A percentile compares a stretch with the other conserved stretches of the same genome.
These are phyloP conservation scores for Sinocyclocheilus rhinocerous DNA, from an alignment of 2,113 vertebrate genomes.

Conservation along the genomic window DNA sequence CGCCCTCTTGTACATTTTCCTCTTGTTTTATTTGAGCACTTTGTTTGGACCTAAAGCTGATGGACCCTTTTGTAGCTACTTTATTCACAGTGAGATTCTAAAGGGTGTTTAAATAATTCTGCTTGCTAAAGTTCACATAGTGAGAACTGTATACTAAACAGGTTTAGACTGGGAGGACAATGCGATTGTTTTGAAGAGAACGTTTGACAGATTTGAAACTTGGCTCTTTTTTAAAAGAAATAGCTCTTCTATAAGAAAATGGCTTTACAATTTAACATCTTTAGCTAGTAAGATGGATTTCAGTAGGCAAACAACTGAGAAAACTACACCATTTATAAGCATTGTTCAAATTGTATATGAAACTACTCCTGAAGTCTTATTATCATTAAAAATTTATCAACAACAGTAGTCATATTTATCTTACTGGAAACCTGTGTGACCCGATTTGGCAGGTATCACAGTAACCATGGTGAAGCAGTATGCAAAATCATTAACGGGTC, in stretches of 20 bases:
- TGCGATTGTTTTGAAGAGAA: not conserved
- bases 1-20: not conserved
- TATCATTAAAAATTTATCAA: not conserved
- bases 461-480: constrained; percentile 45
- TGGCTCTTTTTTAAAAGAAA: not conserved
- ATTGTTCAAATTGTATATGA: not conserved
- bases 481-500: constrained; percentile 49
- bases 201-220: not conserved
- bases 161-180: not conserved
- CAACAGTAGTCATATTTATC: not conserved
- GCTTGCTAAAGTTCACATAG: not conserved
- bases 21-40: not conserved
- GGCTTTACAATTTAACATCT: not conserved
- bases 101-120: not conserved
- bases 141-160: not conserved
- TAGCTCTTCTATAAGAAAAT: not conserved
- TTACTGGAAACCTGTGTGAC: not conserved
- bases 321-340: not conserved
- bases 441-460: constrained; percentile 4
- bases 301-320: not conserved
- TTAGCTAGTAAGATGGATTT: not conserved
- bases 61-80: not conserved
- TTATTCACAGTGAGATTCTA: not conserved
- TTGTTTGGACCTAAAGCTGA: not conserved
- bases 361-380: not conserved